A percentile compares a stretch with the other conserved stretches of the same genome.
Conservation (phyloP, 2,888 invertebrate genomes). For the Drosophila incognita region DNA sequence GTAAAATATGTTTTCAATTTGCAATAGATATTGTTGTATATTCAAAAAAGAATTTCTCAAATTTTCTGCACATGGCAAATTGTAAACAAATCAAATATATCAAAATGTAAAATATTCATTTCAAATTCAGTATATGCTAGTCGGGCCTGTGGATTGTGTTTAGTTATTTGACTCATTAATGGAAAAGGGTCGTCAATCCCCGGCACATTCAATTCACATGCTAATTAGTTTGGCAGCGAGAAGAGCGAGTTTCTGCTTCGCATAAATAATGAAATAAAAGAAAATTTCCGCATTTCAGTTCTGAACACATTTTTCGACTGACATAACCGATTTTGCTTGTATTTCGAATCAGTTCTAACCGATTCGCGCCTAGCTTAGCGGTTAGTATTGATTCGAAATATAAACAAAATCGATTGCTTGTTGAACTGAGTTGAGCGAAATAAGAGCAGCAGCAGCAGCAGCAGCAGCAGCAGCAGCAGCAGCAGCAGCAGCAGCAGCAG, state of each 20-base stretch:
- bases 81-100: background rate
- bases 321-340: background rate
- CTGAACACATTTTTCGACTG: background rate
- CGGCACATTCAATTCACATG: conserved; percentile 63
- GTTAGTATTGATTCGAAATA: conserved; percentile 16
- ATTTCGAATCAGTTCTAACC: background rate
- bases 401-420: conserved; percentile 23
- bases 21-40: no score
- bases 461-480: conserved; percentile 21
- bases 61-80: background rate
- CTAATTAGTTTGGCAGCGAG: conserved; percentile 60
- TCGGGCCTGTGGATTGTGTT: conserved; percentile 1
- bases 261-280: conserved; percentile 18
- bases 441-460: conserved; percentile 14
- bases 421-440: conserved; percentile 16
- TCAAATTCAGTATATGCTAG: background rate
- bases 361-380: conserved; percentile 5
- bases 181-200: conserved; percentile 50
- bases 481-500: conserved; percentile 34
- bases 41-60: background rate
- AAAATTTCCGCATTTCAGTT: background rate
- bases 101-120: background rate
- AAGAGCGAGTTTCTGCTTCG: conserved; percentile 7
- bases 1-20: conserved; percentile 5
- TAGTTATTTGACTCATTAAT: conserved; percentile 64